Evolutionary conservation across 2,113 vertebrate species (phyloP).

Genomic region (Uropsilus gracilis): DNA sequence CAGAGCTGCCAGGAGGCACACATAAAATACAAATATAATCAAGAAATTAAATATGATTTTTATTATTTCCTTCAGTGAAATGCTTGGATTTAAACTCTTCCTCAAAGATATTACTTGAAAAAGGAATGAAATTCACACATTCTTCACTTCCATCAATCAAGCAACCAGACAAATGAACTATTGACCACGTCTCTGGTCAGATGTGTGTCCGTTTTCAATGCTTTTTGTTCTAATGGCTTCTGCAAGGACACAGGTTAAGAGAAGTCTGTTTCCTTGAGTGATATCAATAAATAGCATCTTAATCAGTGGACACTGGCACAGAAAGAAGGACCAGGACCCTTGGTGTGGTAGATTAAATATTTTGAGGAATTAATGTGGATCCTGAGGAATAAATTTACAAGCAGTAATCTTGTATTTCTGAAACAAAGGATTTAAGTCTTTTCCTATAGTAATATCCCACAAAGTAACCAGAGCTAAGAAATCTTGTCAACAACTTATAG

Average conservation of each 20-base stretch:
- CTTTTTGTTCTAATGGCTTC: not conserved
- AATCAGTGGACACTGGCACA: not conserved
- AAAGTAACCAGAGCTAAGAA: not conserved
- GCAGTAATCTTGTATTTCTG: not conserved
- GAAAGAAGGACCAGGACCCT: not conserved
- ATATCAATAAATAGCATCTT: not conserved
- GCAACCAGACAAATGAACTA: not conserved
- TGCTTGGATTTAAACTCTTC: not conserved
- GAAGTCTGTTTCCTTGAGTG: fast-evolving
- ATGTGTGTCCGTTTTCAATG: not conserved
- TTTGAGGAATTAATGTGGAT: not conserved
- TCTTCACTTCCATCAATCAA: not conserved
- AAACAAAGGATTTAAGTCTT: not conserved
- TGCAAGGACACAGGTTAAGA: no score
- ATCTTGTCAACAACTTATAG: not conserved
- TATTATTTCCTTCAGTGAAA: not conserved
- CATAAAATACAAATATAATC: not conserved
- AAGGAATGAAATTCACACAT: not conserved
- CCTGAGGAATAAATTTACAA: not conserved
- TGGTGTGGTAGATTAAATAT: not conserved
- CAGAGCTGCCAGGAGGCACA: not conserved
- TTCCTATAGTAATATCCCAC: not conserved
- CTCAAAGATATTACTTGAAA: not conserved
- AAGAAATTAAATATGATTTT: not conserved
- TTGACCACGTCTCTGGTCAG: not conserved